Evolutionary conservation across 1,140 invertebrate species (phyloP), one percentile per base, ranked within the genome.

Genomic region (Formica exsecta): DNA sequence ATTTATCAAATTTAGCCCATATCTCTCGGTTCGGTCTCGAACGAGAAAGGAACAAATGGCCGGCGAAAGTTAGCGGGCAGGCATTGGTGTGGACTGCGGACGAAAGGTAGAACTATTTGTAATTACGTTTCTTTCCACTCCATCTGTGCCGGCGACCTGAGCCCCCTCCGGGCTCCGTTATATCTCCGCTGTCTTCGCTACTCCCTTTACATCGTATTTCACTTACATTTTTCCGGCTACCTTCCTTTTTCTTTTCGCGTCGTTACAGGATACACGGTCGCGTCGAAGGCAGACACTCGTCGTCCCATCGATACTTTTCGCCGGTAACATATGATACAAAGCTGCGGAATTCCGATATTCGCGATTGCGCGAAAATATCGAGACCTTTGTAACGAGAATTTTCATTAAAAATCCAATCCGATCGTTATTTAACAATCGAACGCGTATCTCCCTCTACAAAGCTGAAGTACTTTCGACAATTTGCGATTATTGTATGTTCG

Each of bases 61-160:
- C 41, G 11, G 62, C 16, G 51, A n/a, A 85, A 85, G 74, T 75
- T 75, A 66, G 74, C 29, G 59, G 32, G 73, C 13, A 59, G 41
- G 38, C 73, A 32, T 36, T 16, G 61, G 48, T 13, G 59, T 54
- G 64, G 80, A 85, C 81, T 68, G 87, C 32, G 85, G 57, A 54
- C 74, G 89, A 91, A 88, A 90, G 79, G 74, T 90, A 77, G 70
- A 91, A 90, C 86, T 80, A 89, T 87, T 91, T 91, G 87, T 91
- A 91, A 91, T 91, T 91, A 87, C 87, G 51, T 91, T 91, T 91
- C 89, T 91, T 91, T 91, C 90, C 77, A 76, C 85, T 87, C 77
- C 75, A 91, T 86, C 85, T 74, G 80, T 74, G 70, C 74, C 36
- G 41, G 57, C 61, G 22, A 68, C 29, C 77, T 77, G 41, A 36